Conservation (phyloP, 1,140 invertebrate species). For the Sipha flava region DNA sequence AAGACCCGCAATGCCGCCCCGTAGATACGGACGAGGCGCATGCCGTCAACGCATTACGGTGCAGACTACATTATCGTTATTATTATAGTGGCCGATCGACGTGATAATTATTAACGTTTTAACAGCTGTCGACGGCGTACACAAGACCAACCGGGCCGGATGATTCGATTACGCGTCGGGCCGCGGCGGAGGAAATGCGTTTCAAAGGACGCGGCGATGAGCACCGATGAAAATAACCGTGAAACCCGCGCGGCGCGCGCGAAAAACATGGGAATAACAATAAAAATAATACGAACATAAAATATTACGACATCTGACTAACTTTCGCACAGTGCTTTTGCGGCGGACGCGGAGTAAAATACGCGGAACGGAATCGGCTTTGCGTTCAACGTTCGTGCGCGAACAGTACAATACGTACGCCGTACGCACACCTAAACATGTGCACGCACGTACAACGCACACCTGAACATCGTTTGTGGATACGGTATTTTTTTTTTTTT, state of each 20-base stretch:
- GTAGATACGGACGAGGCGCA: too few species aligned
- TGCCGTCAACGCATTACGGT: too few species aligned
- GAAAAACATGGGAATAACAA: neutral
- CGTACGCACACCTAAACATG: too few species aligned
- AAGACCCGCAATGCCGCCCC: too few species aligned
- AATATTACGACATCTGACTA: neutral
- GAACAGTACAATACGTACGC: too few species aligned
- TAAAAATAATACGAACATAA: slow-evolving; percentile 16
- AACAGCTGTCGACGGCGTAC: neutral
- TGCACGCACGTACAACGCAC: too few species aligned
- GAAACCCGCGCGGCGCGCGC: neutral
- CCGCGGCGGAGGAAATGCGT: neutral
- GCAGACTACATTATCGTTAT: too few species aligned
- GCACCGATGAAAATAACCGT: neutral
- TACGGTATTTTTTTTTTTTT: too few species aligned
- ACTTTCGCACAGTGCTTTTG: slow-evolving; percentile 18
- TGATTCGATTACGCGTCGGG: neutral
- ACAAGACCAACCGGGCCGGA: neutral
- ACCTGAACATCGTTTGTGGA: too few species aligned
- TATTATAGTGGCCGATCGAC: neutral
- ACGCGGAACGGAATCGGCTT: slow-evolving; percentile 12
- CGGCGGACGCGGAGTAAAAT: neutral
- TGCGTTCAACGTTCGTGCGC: too few species aligned
- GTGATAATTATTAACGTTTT: neutral
- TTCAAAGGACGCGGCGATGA: neutral